phyloP scores from a whole-genome alignment of 2,797 vertebrate genomes.

The Trematomus bernacchii region DNA sequence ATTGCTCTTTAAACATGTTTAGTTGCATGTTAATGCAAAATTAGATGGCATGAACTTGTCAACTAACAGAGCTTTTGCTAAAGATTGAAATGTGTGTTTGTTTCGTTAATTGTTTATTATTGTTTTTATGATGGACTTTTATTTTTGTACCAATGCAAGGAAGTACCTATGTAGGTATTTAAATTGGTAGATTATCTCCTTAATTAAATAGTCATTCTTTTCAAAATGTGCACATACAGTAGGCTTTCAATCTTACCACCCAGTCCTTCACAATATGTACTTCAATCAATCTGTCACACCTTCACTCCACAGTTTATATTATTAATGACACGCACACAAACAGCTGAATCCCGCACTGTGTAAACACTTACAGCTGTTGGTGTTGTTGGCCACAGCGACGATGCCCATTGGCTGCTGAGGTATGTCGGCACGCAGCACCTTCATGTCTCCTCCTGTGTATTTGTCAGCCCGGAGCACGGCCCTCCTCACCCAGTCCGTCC shows the following conservation, averaged over 20 bases:
- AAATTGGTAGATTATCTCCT: not conserved
- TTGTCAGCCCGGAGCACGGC: slow-evolving; percentile 97
- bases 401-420: slow-evolving; percentile 99
- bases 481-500: slow-evolving; percentile 98
- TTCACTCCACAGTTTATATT: not conserved
- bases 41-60: no score
- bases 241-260: not conserved
- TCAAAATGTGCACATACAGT: not conserved
- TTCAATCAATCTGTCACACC: not conserved
- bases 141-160: not conserved
- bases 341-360: not conserved
- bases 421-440: slow-evolving; percentile 95
- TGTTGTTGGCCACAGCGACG: slow-evolving; percentile 96
- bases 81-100: no score
- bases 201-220: no score
- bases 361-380: slow-evolving; percentile 94
- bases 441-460: slow-evolving; percentile 95
- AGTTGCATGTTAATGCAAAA: not conserved
- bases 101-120: not conserved
- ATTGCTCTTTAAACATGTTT: not conserved
- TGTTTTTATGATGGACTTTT: not conserved
- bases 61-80: no score
- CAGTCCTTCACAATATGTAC: not conserved
- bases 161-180: not conserved
- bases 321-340: not conserved